Evolutionary conservation across 1,140 invertebrate species (phyloP), one percentile per base, ranked within the genome.

Genomic region (Coptotermes formosanus): DNA sequence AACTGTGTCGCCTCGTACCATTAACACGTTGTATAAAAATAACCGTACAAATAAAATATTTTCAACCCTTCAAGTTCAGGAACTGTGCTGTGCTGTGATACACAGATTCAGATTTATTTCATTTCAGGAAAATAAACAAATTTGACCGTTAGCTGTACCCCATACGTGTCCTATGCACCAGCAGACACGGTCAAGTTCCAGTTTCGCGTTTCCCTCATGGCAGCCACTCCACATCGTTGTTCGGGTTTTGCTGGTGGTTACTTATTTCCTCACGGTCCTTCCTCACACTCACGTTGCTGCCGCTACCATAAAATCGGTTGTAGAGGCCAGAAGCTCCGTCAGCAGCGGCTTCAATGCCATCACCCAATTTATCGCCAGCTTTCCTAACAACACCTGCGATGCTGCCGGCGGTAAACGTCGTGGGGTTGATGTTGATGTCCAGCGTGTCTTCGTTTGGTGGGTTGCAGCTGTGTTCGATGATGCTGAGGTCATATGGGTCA

Each of bases 401-500:
- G 87, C 93, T 95, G 85, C 95, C 92, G 0, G 94, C 91, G 0
- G 93, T 95, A 89, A 97, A 96, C 0, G 96, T 97, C 11, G 95
- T 92, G 0, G 94, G 94, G 87, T 96, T 93, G 82, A 96, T 93
- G 88, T 94, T 94, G 81, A 97, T 94, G 88, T 96, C 94, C 6
- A 95, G 91, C 9, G 93, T 94, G 84, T 93, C 91, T n/a, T 92
- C 92, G 0, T 88, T 89, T 55, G 92, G 90, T 82, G 92, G 90
- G 0, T 93, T 93, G 89, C 96, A 97, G 7, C 93, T 92, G 89
- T 97, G 96, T 11, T 93, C 92, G 81, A 97, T 94, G 85, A 96
- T 94, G 59, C 94, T 95, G 86, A 97, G 90, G 87, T 96, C 95
- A 88, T 92, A 95, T 0, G 95, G 95, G 89, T 96, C 94, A 0